phyloP scores from a whole-genome alignment of 1,140 invertebrate species.

The Heliothis virescens region DNA sequence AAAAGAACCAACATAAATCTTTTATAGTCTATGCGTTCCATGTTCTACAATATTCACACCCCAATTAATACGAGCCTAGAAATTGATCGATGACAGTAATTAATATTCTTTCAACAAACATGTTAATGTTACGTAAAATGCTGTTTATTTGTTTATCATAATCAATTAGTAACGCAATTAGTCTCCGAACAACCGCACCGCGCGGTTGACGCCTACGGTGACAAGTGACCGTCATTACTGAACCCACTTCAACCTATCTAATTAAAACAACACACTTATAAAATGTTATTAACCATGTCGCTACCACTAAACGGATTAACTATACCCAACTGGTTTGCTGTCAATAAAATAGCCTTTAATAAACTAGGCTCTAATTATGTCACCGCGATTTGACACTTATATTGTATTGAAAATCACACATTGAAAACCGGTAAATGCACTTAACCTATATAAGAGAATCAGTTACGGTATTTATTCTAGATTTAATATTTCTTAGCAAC shows the following conservation, averaged over 20 bases:
- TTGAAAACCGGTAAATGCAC: constrained; percentile 2
- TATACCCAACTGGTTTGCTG: constrained; percentile 26
- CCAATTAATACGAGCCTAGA: neutral
- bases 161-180: constrained; percentile 41
- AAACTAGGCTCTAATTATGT: constrained; percentile 24
- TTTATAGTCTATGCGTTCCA: too few relatives aligned
- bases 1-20: neutral
- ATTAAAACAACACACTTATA: constrained; percentile 33
- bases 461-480: constrained; percentile 23
- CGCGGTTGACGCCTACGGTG: neutral
- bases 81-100: constrained; percentile 22
- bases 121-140: constrained; percentile 2
- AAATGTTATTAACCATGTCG: constrained; percentile 3
- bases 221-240: constrained; percentile 36
- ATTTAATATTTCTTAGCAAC: constrained; percentile 3
- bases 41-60: neutral
- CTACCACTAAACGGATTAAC: constrained; percentile 33
- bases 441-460: constrained; percentile 16
- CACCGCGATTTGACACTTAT: constrained; percentile 22
- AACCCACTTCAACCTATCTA: constrained; percentile 23
- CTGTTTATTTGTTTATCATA: constrained; percentile 30
- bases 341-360: constrained; percentile 25
- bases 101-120: constrained; percentile 12
- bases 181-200: constrained; percentile 22
- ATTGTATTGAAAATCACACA: constrained; percentile 14